Evolutionary conservation across 2,888 invertebrate genomes (phyloP), one percentile per base, ranked within the genome.

Genomic region (Drosophila robusta): DNA sequence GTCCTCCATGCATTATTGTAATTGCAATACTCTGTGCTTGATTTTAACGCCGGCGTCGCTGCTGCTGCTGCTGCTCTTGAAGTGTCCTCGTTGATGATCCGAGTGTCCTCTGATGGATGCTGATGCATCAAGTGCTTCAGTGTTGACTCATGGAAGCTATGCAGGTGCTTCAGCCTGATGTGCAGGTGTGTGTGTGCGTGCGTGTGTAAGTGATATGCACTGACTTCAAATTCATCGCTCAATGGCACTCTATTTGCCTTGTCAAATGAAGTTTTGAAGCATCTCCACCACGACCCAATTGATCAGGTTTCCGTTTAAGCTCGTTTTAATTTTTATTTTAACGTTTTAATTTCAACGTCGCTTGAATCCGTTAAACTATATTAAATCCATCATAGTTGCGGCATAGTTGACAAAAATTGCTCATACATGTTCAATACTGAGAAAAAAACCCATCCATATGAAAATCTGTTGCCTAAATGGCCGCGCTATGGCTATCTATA

Each of bases 91-190:
- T 63, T 72, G 78, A 75, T 75, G 68, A 75, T 78, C 64, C 63
- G 46, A 56, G 60, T 47, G 61, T 57, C 69, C 72, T 69, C 56
- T 78, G 74, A 75, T 78, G 63, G 78, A 78, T 73, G 78, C 68
- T 72, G 75, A 76, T 70, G 76, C 75, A 76, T 76, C 79, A 75
- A 78, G 71, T 67, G 61, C 75, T 64, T 57, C 38, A 56, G 54
- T 67, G 71, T 64, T 66, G 67, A 79, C 63, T 75, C 79, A 79
- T 75, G 49, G 57, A 52, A 47, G 51, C 55, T 38, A 39, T 65
- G 38, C 41, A 49, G 54, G 39, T 54, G 52, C 55, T 42, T 50
- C 44, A 45, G 24, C 39, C 44, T 6, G 50, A 9, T 16, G 16
- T 26, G 11, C 44, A 22, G 57, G 22, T 63, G 22, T 52, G 26